Evolutionary conservation across 2,113 vertebrate genomes (phyloP).

Genomic region (Sigmodon hispidus): DNA sequence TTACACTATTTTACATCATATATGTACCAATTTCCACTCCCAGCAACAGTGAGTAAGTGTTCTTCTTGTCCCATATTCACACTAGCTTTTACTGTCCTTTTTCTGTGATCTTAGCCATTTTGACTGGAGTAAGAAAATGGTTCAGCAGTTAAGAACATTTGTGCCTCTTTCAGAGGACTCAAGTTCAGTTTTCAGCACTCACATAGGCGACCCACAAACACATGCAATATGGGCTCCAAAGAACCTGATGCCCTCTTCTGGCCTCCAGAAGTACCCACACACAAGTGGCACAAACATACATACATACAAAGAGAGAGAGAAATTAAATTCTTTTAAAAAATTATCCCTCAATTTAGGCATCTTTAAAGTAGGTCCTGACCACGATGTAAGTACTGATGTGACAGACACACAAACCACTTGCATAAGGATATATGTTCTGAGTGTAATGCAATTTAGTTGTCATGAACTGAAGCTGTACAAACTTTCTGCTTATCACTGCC

Average conservation of each 20-base stretch:
- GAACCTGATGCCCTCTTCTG: neutral
- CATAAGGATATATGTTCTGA: neutral
- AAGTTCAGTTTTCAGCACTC: too few relatives aligned
- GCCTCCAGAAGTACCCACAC: neutral
- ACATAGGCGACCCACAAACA: neutral
- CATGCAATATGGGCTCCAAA: neutral
- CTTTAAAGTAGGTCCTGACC: slow-evolving; percentile 25
- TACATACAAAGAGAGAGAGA: too few relatives aligned
- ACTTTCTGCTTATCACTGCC: neutral
- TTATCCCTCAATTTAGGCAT: neutral
- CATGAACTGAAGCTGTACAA: neutral
- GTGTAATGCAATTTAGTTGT: neutral
- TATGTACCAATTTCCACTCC: too few relatives aligned
- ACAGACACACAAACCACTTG: neutral
- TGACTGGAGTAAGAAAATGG: neutral
- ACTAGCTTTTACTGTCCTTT: neutral
- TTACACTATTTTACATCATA: neutral
- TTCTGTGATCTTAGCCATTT: neutral
- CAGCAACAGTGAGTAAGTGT: neutral
- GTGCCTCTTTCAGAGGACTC: neutral
- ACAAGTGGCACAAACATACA: neutral
- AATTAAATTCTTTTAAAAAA: too few relatives aligned
- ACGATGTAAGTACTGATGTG: neutral
- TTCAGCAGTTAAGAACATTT: neutral
- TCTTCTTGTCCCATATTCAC: neutral